Evolutionary conservation across 2,113 vertebrate genomes (phyloP), one percentile per base, ranked within the genome.

Genomic region (Carlito syrichta): DNA sequence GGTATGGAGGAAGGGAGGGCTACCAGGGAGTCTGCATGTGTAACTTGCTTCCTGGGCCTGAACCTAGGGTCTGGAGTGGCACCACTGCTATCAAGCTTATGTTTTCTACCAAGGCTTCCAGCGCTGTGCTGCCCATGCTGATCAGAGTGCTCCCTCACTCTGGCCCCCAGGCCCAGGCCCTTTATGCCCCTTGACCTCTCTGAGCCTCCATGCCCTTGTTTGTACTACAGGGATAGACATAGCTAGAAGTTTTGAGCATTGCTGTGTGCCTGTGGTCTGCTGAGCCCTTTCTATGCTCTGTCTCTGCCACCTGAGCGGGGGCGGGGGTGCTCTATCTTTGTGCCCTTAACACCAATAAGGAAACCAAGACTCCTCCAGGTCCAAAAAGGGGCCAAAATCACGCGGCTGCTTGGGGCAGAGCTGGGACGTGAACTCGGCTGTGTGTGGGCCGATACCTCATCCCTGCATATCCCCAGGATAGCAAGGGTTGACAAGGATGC

Each of bases 221-320:
- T 35, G 48, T 50, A 4, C 35, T 12, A 1, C 0, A 0, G 45
- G 25, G 6, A 40, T 14, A 1, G 92, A 13, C 74, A 19, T 0
- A 20, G 56, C 38, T 11, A 2, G 52, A 10, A 3, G 13, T 12
- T 22, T 13, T 1, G 27, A 54, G 56, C 8, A 0, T 8, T 17
- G 5, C 8, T 0, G 27, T 10, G 54, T 14, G 56, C 30, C 58
- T 3, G 86, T 43, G 35, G 14, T 58, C 17, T 45, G 23, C 52
- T 0, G 1, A 68, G 58, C 63, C 35, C 35, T 9, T 30, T 60
- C 22, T 25, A 30, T 8, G 5, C 23, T 71, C 32, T 50, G 6
- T 6, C 43, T 54, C 74, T 0, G 27, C 17, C n/a, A n/a, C n/a
- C n/a, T n/a, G n/a, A n/a, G n/a, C n/a, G n/a, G n/a, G n/a, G n/a